Base-by-base conservation (phyloP, 2,888 invertebrate species). In the Byasa hedistus region DNA sequence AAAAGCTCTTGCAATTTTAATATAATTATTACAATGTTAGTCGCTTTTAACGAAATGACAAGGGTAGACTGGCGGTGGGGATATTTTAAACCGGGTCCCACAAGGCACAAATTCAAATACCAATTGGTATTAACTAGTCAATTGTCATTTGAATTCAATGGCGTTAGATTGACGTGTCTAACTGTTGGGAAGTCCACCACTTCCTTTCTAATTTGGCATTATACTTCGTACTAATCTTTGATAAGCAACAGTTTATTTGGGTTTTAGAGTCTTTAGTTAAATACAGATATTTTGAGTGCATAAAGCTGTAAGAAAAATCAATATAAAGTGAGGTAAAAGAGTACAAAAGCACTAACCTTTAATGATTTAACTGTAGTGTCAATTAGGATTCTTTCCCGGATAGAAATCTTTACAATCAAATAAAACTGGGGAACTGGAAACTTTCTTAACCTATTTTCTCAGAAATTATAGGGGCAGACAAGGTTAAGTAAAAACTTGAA, bases 81-180 rank as follows among this genome's bases (percentile, higher is more conserved):
- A 48, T 7, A 19, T n/a, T n/a, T n/a, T 48, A 48, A n/a, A 5
- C n/a, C 48, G 48, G 1, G 12, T 39, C 15, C 39, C 39, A 39
- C 39, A 15, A 48, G 48, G 48, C 48, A 48, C 7, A 48, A 4
- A 48, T 48, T 48, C 1, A 48, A n/a, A 48, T n/a, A n/a, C 8
- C 48, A 48, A 48, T 19, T 48, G 48, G 19, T 48, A 48, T 48
- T 48, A 48, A 48, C 19, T 48, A 15, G n/a, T 48, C 48, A 48
- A 48, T 48, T 48, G n/a, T 48, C 12, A 48, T 48, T n/a, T n/a
- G n/a, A n/a, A 48, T 48, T 48, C 48, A 48, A 48, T 48, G 8
- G 48, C 48, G 48, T 48, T n/a, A 48, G 48, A 48, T 48, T 48
- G 48, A 19, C 48, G n/a, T 48, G 48, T 48, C 48, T 44, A 44